Percentiles rank a stretch among this genome's conserved stretches.
Evolutionary conservation across 2,888 invertebrate genomes (phyloP).

Genomic region (Acanthococcus lagerstroemiae): DNA sequence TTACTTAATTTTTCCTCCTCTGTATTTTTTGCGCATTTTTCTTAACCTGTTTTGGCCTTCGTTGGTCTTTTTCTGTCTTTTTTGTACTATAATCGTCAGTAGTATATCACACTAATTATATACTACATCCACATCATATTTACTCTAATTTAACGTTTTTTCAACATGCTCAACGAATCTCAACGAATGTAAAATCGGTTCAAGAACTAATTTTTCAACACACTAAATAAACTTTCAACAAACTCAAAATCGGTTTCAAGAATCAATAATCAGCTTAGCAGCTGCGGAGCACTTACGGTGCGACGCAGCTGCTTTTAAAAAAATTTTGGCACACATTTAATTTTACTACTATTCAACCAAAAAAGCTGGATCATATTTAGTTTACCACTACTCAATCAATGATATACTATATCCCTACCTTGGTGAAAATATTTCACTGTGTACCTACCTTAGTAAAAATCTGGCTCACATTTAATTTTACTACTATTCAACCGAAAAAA

Average conservation of each 20-base stretch:
- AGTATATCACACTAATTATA: not conserved
- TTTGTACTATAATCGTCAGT: too few species aligned
- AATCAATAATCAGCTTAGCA: not conserved
- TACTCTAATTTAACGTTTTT: not conserved
- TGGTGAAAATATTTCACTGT: too few species aligned
- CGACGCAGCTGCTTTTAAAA: not conserved
- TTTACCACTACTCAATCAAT: not conserved
- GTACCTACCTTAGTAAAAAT: too few species aligned
- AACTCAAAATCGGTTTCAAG: not conserved
- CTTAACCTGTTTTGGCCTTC: too few species aligned
- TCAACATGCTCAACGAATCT: constrained; percentile 1
- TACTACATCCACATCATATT: not conserved
- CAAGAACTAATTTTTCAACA: not conserved
- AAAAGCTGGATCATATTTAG: constrained; percentile 6
- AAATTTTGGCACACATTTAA: constrained; percentile 2
- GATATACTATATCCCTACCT: not conserved
- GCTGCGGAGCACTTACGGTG: not conserved
- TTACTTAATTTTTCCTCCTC: too few species aligned
- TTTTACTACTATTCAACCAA: not conserved
- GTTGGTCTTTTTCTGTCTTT: too few species aligned
- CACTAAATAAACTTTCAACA: too few species aligned
- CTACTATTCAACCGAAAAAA: not conserved
- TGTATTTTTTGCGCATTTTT: too few species aligned
- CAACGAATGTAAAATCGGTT: not conserved
- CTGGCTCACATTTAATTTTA: too few species aligned